phyloP scores from a whole-genome alignment of 2,888 invertebrate species.

The Brenthis ino region DNA sequence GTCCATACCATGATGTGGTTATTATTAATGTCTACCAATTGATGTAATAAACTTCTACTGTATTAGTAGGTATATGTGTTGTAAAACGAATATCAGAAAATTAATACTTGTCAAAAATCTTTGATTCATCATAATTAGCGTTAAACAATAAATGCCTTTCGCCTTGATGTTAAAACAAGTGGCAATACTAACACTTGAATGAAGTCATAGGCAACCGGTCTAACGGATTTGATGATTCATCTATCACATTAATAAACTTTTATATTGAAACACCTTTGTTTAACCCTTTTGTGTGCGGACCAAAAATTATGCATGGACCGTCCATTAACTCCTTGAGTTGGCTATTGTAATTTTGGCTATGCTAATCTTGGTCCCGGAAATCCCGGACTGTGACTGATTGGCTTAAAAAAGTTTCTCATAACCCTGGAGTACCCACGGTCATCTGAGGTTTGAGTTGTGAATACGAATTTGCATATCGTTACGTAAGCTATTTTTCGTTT shows the following conservation, averaged over 20 bases:
- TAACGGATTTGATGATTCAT: conserved; percentile 72
- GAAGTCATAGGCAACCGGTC: conserved; percentile 61
- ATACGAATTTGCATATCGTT: conserved; percentile 54
- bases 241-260: conserved; percentile 73
- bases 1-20: too few species aligned
- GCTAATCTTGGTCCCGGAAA: conserved; percentile 63
- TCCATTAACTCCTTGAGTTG: conserved; percentile 71
- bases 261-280: conserved; percentile 69
- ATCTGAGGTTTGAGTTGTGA: conserved; percentile 53
- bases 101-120: conserved; percentile 4
- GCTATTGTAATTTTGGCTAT: conserved; percentile 75
- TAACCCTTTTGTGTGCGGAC: conserved; percentile 67
- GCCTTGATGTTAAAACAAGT: conserved; percentile 43
- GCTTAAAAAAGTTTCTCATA: conserved; percentile 60
- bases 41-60: too few species aligned
- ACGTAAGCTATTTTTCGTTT: conserved; percentile 43
- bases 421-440: conserved; percentile 52
- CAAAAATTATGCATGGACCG: conserved; percentile 68
- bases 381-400: conserved; percentile 74
- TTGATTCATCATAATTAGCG: conserved; percentile 41
- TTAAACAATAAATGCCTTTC: conserved; percentile 56
- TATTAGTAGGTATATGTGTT: too few species aligned
- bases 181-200: conserved; percentile 51
- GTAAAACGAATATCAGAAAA: background rate
- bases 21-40: too few species aligned